Conservation (phyloP, 2,113 vertebrate genomes). For the Lepus americanus region DNA sequence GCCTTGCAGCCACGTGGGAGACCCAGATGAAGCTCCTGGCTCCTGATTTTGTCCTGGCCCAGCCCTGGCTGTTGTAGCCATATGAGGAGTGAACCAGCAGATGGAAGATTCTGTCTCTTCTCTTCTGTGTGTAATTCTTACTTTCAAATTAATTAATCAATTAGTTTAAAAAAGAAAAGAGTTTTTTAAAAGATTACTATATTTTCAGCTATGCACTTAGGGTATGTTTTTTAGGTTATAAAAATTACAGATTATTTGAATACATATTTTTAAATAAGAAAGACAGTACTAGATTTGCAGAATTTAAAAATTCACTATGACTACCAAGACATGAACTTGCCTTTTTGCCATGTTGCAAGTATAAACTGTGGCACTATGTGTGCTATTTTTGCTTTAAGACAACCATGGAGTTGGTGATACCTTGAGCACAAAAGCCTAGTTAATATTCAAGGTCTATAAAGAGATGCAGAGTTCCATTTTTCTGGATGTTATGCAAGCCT, state of each 20-base stretch:
- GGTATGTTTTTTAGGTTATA: constrained; percentile 30
- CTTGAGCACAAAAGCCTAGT: background rate
- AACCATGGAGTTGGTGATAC: constrained; percentile 33
- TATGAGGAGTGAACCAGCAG: too few species aligned
- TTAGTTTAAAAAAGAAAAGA: too few species aligned
- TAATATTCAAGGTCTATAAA: background rate
- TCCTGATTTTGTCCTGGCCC: too few species aligned
- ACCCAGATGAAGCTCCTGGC: too few species aligned
- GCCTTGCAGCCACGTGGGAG: too few species aligned
- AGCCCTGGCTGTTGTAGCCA: too few species aligned
- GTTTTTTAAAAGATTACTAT: constrained; percentile 16
- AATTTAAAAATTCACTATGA: constrained; percentile 5
- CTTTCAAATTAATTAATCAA: too few species aligned
- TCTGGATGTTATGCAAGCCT: background rate
- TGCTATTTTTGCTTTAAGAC: constrained; percentile 38
- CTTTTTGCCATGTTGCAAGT: background rate
- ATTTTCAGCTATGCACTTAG: background rate
- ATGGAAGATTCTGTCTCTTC: too few species aligned
- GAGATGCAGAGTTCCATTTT: constrained; percentile 18
- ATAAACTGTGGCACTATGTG: background rate
- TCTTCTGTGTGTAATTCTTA: too few species aligned
- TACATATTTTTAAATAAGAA: background rate
- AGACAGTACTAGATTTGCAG: constrained; percentile 11
- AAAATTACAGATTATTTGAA: constrained; percentile 7
- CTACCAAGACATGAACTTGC: constrained; percentile 7